These are phyloP conservation scores for Hydrochoerus hydrochaeris DNA, from an alignment of 2,113 vertebrate species.

Conservation along the genomic window DNA sequence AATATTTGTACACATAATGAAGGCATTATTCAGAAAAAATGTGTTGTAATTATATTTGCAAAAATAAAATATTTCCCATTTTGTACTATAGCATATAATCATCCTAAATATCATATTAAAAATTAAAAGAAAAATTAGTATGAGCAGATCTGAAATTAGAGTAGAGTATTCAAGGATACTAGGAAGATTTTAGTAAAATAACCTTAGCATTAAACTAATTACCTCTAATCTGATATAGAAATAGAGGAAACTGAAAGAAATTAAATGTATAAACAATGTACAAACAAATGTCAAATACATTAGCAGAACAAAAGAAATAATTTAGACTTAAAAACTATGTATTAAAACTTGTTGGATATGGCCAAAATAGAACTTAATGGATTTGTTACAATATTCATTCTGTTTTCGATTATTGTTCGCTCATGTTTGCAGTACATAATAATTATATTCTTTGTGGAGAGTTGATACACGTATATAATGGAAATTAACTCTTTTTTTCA, in stretches of 20 bases:
- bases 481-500: neutral
- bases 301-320: neutral
- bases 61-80: neutral
- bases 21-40: neutral
- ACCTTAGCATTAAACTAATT: neutral
- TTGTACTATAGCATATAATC: neutral
- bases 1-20: neutral
- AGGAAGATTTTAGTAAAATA: neutral
- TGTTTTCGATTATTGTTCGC: neutral
- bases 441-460: neutral
- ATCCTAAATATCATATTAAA: neutral
- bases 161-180: neutral
- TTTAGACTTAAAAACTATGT: neutral
- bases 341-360: neutral
- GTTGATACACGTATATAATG: neutral
- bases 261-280: neutral
- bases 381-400: neutral
- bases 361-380: neutral
- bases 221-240: neutral
- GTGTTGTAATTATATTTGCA: neutral
- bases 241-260: neutral
- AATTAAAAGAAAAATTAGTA: slow-evolving; percentile 4
- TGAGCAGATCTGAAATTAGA: neutral
- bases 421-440: neutral
- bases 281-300: neutral